A percentile compares a stretch with the other conserved stretches of the same genome.
phyloP scores from a whole-genome alignment of 92 coral and sea anemone species.

The Paramuricea clavata region DNA sequence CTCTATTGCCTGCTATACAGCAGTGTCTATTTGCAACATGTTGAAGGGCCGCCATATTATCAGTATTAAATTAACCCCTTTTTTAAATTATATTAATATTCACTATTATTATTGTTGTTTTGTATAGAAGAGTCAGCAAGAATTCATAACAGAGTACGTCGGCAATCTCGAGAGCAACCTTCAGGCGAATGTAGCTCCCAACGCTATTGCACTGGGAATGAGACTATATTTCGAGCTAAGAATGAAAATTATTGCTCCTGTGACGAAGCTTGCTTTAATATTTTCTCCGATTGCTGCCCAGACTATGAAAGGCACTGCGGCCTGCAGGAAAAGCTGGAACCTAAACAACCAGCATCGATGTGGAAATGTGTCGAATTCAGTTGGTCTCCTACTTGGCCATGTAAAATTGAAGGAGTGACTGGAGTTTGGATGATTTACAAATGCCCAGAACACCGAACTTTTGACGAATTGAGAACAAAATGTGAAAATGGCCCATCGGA shows the following conservation, averaged over 20 bases:
- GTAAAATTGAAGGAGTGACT: not conserved
- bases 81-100: too few relatives aligned
- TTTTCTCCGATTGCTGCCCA: not conserved
- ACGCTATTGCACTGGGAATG: too few relatives aligned
- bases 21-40: too few relatives aligned
- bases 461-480: not conserved
- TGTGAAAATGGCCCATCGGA: not conserved
- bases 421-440: not conserved
- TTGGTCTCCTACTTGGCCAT: not conserved
- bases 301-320: not conserved
- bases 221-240: too few relatives aligned
- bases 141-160: too few relatives aligned
- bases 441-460: not conserved
- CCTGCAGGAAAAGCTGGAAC: not conserved
- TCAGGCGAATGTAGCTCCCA: too few relatives aligned
- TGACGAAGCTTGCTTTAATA: not conserved
- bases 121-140: too few relatives aligned
- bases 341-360: not conserved
- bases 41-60: too few relatives aligned
- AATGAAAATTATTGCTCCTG: not conserved
- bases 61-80: too few relatives aligned
- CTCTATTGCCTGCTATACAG: too few relatives aligned
- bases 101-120: too few relatives aligned
- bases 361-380: not conserved
- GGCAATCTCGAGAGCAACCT: too few relatives aligned